Percentiles rank a stretch among this genome's conserved stretches.
phyloP scores from a whole-genome alignment of 2,888 invertebrate species.

The Aspidiotus destructor region DNA sequence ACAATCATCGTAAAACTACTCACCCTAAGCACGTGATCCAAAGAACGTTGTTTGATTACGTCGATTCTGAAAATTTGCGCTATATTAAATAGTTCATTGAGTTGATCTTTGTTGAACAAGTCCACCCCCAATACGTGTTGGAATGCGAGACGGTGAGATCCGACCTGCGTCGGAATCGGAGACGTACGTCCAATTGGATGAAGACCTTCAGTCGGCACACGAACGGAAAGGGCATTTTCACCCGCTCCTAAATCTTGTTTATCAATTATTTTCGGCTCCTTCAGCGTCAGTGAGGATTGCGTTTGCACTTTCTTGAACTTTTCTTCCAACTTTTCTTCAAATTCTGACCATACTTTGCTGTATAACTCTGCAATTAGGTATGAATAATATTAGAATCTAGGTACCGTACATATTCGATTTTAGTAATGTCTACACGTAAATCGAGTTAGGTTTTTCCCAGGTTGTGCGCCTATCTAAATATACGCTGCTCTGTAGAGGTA shows the following conservation, averaged over 20 bases:
- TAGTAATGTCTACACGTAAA: no score
- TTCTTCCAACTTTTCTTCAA: slow-evolving; percentile 39
- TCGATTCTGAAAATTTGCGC: slow-evolving; percentile 67
- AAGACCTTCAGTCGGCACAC: neutral
- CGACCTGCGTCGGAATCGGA: slow-evolving; percentile 18
- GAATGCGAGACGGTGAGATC: slow-evolving; percentile 35
- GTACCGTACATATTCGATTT: no score
- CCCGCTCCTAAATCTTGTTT: neutral
- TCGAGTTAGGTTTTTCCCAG: no score
- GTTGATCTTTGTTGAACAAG: slow-evolving; percentile 74
- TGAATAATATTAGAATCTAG: neutral
- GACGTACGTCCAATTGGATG: slow-evolving; percentile 42
- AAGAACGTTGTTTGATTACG: slow-evolving; percentile 68
- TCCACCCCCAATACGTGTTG: slow-evolving; percentile 74
- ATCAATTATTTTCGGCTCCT: neutral
- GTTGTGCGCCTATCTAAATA: no score
- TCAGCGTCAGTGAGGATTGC: slow-evolving; percentile 37
- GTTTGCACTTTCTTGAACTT: slow-evolving; percentile 40
- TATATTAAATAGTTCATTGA: slow-evolving; percentile 88
- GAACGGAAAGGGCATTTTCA: slow-evolving; percentile 8
- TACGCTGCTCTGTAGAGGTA: no score
- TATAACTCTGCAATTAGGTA: slow-evolving; percentile 30
- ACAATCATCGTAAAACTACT: neutral
- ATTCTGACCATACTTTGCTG: slow-evolving; percentile 35
- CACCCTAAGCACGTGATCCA: slow-evolving; percentile 73